These are phyloP conservation scores for Anarhynchus alexandrinus DNA, from an alignment of 2,113 vertebrate species.

Conservation along the genomic window DNA sequence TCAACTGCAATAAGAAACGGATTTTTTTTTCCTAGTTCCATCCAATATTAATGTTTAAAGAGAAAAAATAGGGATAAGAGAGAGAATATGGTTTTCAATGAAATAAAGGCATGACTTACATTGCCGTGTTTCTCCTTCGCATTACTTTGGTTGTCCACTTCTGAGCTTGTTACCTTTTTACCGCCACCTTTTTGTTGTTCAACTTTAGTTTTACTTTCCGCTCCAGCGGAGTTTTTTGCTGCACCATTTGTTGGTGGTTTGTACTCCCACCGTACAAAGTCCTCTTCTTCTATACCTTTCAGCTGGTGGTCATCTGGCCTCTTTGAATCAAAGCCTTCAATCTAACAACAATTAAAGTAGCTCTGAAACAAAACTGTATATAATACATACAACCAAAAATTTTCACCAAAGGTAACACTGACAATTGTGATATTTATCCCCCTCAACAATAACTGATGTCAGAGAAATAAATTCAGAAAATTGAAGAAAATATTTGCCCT, in stretches of 20 bases:
- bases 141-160: conserved; percentile 73
- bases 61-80: background rate
- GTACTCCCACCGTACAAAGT: conserved; percentile 90
- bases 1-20: background rate
- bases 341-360: conserved; percentile 74
- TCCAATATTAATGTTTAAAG: background rate
- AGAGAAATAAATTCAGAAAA: background rate
- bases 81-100: background rate
- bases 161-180: conserved; percentile 60
- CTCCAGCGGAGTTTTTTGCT: conserved; percentile 74
- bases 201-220: conserved; percentile 79
- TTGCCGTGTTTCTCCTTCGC: conserved; percentile 80
- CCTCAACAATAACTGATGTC: background rate
- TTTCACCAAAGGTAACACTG: background rate
- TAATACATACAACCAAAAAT: background rate
- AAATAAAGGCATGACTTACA: conserved; percentile 75
- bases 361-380: background rate
- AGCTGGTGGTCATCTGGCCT: conserved; percentile 92
- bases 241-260: conserved; percentile 79
- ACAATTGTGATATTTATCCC: background rate
- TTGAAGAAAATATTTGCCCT: background rate
- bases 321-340: conserved; percentile 92
- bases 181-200: conserved; percentile 78
- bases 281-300: conserved; percentile 81
- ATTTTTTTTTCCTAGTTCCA: background rate